Percentiles rank a stretch among this genome's conserved stretches.
These are phyloP conservation scores for Anarrhichthys ocellatus DNA, from an alignment of 2,113 vertebrate genomes.

Conservation along the genomic window DNA sequence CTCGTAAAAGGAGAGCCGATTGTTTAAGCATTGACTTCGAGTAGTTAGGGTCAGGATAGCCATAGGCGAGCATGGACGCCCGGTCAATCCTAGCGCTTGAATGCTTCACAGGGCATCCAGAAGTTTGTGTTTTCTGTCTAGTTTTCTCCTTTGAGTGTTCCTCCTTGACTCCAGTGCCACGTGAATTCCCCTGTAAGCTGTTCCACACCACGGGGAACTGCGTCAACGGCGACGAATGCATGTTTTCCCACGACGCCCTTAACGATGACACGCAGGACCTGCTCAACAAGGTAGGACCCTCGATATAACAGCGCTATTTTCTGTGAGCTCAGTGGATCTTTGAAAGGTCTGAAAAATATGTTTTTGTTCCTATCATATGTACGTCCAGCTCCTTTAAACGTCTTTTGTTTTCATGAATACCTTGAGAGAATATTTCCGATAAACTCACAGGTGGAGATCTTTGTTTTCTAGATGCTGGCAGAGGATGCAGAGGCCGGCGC, in stretches of 20 bases:
- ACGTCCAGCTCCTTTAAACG: neutral
- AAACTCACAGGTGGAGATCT: neutral
- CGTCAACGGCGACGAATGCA: conserved; percentile 94
- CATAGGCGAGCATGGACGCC: neutral
- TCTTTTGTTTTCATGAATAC: neutral
- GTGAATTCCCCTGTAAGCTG: conserved; percentile 95
- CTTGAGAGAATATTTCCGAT: neutral
- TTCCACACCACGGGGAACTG: conserved; percentile 97
- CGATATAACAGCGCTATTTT: fast-evolving
- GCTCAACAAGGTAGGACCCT: conserved; percentile 88
- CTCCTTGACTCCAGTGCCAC: conserved; percentile 84
- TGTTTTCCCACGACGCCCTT: conserved; percentile 94
- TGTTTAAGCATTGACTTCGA: neutral
- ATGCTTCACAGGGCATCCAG: neutral
- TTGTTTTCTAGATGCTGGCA: conserved; percentile 87
- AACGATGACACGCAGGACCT: conserved; percentile 93
- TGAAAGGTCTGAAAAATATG: neutral
- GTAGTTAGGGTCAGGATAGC: neutral
- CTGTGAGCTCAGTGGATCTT: neutral
- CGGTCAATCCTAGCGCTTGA: neutral
- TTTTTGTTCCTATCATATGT: neutral
- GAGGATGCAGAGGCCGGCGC: conserved; percentile 95
- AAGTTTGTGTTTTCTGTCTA: neutral
- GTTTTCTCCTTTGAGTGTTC: conserved; percentile 1
- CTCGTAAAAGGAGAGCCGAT: neutral